Conservation (phyloP, 2,888 invertebrate species). For the Linnaemya vulpina region DNA sequence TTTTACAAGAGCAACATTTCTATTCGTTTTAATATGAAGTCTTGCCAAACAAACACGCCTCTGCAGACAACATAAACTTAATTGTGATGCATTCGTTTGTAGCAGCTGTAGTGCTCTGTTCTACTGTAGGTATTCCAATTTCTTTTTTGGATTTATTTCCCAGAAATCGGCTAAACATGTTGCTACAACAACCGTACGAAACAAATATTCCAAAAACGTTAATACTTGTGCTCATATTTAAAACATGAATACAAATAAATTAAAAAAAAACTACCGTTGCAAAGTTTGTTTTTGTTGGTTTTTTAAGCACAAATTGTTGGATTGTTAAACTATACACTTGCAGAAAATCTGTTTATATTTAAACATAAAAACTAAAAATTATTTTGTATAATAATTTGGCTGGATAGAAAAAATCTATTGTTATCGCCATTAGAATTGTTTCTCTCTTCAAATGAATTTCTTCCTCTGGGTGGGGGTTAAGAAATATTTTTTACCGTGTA, state of each 20-base stretch:
- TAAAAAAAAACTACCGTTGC: conserved; percentile 7
- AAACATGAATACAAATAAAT: conserved; percentile 4
- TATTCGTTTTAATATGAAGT: background rate
- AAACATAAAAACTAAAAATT: too few relatives aligned
- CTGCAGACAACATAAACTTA: conserved; percentile 66
- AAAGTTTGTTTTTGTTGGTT: background rate
- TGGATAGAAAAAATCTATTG: too few relatives aligned
- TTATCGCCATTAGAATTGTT: too few relatives aligned
- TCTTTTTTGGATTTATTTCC: conserved; percentile 60
- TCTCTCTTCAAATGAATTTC: too few relatives aligned
- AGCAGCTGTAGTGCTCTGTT: conserved; percentile 29
- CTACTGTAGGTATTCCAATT: conserved; percentile 10
- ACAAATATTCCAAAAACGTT: conserved; percentile 38
- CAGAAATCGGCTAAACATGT: conserved; percentile 74
- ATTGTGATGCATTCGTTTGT: conserved; percentile 60
- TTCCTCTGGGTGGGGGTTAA: too few relatives aligned
- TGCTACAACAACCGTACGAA: conserved; percentile 66
- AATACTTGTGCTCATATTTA: conserved; percentile 41
- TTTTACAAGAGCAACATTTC: background rate
- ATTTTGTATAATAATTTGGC: too few relatives aligned
- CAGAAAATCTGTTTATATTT: background rate
- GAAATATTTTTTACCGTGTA: conserved; percentile 9
- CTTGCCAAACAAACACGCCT: conserved; percentile 66
- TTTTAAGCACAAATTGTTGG: conserved; percentile 3
- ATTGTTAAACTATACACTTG: conserved; percentile 30